Percentiles rank a stretch among this genome's conserved stretches.
These are phyloP conservation scores for Dasypus novemcinctus DNA, from an alignment of 2,113 vertebrate genomes.

Conservation along the genomic window DNA sequence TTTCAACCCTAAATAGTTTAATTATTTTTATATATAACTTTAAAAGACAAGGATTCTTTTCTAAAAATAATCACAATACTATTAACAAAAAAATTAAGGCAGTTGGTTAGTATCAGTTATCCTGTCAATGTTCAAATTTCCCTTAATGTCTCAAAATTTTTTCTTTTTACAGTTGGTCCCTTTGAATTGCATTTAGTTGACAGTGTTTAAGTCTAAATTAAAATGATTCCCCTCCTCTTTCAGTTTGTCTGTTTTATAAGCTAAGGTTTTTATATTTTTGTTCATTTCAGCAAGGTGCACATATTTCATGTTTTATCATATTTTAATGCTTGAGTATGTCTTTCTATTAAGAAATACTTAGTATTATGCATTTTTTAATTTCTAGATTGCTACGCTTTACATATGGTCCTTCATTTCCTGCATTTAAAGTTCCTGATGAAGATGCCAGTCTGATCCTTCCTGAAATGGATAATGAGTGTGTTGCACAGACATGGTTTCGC, in stretches of 20 bases:
- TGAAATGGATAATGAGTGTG: slow-evolving; percentile 96
- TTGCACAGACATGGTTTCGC: slow-evolving; percentile 97
- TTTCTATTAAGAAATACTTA: slow-evolving; percentile 51
- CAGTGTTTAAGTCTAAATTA: slow-evolving; percentile 1
- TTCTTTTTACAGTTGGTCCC: background rate
- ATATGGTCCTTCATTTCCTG: slow-evolving; percentile 94
- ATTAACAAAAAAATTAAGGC: background rate
- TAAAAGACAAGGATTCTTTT: slow-evolving; percentile 7
- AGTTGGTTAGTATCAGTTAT: background rate
- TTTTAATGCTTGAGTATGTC: slow-evolving; percentile 22
- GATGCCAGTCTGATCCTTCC: slow-evolving; percentile 93
- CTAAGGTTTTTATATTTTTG: slow-evolving; percentile 25
- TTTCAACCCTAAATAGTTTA: background rate
- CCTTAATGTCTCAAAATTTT: background rate
- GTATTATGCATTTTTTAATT: slow-evolving; percentile 52
- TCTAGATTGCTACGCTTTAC: slow-evolving; percentile 92
- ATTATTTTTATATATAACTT: slow-evolving; percentile 3
- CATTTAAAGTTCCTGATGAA: slow-evolving; percentile 96
- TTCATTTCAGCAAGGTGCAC: background rate
- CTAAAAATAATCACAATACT: background rate
- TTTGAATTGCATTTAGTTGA: slow-evolving; percentile 31
- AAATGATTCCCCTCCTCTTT: background rate
- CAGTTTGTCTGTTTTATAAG: slow-evolving; percentile 4
- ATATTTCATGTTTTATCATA: background rate
- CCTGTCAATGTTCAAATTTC: background rate